Conservation (phyloP, 2,113 vertebrate genomes). For the Xiphophorus maculatus region DNA sequence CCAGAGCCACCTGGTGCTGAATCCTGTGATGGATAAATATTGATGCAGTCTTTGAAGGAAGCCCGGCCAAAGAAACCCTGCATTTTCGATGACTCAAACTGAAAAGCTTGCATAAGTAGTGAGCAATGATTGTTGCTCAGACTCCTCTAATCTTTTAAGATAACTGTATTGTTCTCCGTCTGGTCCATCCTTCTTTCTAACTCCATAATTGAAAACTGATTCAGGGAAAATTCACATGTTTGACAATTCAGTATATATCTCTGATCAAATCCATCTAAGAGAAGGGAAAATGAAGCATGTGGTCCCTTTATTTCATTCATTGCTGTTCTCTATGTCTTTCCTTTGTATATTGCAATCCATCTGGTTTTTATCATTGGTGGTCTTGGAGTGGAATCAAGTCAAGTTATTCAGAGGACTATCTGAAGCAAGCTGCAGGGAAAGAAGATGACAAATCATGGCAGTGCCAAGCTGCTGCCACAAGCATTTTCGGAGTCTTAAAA, state of each 20-base stretch:
- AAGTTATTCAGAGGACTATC: slow-evolving; percentile 12
- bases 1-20: slow-evolving; percentile 37
- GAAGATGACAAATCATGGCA: slow-evolving; percentile 11
- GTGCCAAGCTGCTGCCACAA: slow-evolving; percentile 32
- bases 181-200: background rate
- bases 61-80: background rate
- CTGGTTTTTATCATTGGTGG: slow-evolving; percentile 42
- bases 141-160: slow-evolving; percentile 40
- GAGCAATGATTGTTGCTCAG: slow-evolving; percentile 18
- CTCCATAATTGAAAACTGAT: slow-evolving; percentile 13
- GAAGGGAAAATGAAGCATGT: slow-evolving; percentile 53
- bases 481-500: slow-evolving; percentile 23
- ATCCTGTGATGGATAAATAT: slow-evolving; percentile 58
- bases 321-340: background rate
- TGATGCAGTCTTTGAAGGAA: slow-evolving; percentile 60
- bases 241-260: slow-evolving; percentile 16
- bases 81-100: background rate
- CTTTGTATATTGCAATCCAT: background rate
- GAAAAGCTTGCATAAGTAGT: background rate
- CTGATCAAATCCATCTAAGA: slow-evolving; percentile 66
- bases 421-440: slow-evolving; percentile 7
- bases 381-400: slow-evolving; percentile 12
- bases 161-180: slow-evolving; percentile 5
- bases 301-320: slow-evolving; percentile 27
- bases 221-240: slow-evolving; percentile 2